Percentiles rank a stretch among this genome's conserved stretches.
Evolutionary conservation across 2,888 invertebrate genomes (phyloP).

Genomic region (Drosophila birchii): DNA sequence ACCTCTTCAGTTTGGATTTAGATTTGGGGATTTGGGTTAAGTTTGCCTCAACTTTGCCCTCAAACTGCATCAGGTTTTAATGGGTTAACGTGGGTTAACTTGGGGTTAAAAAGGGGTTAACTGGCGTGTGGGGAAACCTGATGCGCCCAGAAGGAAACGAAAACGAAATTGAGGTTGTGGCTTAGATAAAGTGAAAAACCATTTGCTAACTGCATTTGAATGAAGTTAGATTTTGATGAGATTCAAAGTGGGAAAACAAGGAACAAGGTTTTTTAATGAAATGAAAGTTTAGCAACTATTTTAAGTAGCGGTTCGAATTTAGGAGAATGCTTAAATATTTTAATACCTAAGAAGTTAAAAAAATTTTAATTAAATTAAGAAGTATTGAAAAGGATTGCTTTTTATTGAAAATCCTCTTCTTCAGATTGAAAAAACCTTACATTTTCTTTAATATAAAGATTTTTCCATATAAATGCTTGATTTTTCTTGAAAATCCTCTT

Average conservation of each 20-base stretch:
- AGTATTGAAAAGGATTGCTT: too few species aligned
- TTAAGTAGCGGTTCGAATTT: neutral
- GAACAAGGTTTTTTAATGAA: neutral
- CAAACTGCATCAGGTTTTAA: constrained; percentile 22
- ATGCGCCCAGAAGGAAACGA: neutral
- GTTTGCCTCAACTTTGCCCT: constrained; percentile 1
- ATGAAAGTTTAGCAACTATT: neutral
- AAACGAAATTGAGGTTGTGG: constrained; percentile 11
- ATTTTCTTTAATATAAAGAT: too few species aligned
- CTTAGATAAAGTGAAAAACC: constrained; percentile 11
- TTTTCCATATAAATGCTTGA: neutral
- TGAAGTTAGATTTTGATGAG: neutral
- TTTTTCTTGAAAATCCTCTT: too few species aligned
- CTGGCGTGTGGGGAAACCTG: constrained; percentile 2
- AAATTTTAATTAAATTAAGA: too few species aligned
- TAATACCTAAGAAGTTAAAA: too few species aligned
- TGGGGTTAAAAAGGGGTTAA: neutral
- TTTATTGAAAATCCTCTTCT: too few species aligned
- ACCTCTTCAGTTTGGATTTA: neutral
- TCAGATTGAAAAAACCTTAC: neutral
- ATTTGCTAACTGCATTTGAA: constrained; percentile 15
- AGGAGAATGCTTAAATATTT: too few species aligned
- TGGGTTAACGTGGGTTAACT: constrained; percentile 19
- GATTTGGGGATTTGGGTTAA: constrained; percentile 6
- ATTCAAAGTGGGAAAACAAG: neutral